These are phyloP conservation scores for Silurus glanis DNA, from an alignment of 2,113 vertebrate genomes.

Conservation along the genomic window DNA sequence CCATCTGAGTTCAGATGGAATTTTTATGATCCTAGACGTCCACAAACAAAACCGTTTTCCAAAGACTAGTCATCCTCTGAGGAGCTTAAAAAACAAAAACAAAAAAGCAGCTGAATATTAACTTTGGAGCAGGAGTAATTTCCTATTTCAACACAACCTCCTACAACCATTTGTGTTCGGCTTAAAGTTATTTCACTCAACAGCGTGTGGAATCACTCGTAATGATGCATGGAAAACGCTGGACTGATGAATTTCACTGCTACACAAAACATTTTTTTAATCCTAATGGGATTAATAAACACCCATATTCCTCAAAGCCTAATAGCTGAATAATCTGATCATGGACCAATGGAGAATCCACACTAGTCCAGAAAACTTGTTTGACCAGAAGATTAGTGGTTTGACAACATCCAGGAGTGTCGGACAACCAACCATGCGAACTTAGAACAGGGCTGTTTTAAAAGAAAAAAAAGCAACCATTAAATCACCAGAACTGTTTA, in stretches of 20 bases:
- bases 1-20: constrained; percentile 37
- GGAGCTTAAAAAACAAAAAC: constrained; percentile 24
- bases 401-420: neutral
- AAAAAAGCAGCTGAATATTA: constrained; percentile 30
- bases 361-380: neutral
- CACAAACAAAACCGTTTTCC: constrained; percentile 42
- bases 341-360: neutral
- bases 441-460: too few relatives aligned
- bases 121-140: constrained; percentile 47
- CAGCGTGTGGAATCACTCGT: constrained; percentile 26
- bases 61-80: constrained; percentile 38
- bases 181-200: constrained; percentile 44
- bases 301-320: neutral
- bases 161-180: constrained; percentile 43
- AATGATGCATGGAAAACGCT: constrained; percentile 42
- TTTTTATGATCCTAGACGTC: constrained; percentile 48
- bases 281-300: neutral
- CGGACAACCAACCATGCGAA: neutral
- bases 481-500: too few relatives aligned
- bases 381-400: neutral
- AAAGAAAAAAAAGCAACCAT: too few relatives aligned
- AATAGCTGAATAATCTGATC: neutral
- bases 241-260: neutral
- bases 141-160: constrained; percentile 42
- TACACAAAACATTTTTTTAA: neutral